These are phyloP conservation scores for Parapsyche elsis DNA, from an alignment of 1,140 invertebrate species.

Conservation along the genomic window DNA sequence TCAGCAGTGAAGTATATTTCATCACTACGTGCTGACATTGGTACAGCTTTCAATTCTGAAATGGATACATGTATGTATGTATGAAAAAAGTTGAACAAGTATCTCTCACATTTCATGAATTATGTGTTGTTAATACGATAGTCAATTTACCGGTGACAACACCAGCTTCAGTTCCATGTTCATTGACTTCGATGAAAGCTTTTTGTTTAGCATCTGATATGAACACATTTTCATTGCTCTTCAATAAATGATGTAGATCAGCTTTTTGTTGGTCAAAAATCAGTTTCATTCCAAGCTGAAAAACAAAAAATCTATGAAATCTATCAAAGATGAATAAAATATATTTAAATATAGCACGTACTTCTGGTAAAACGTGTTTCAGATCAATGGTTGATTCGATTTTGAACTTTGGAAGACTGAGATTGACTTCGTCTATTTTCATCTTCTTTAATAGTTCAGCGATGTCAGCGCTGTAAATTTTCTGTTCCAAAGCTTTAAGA, in stretches of 20 bases:
- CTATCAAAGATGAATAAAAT: not conserved
- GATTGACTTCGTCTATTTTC: slow-evolving; percentile 60
- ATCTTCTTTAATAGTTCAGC: slow-evolving; percentile 51
- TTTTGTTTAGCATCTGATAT: slow-evolving; percentile 74
- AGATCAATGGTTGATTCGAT: slow-evolving; percentile 69
- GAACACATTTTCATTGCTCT: slow-evolving; percentile 56
- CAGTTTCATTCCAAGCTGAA: not conserved
- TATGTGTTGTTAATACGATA: not conserved
- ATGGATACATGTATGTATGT: not conserved
- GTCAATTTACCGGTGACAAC: slow-evolving; percentile 73
- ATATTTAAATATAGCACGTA: slow-evolving; percentile 53
- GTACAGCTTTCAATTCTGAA: not conserved
- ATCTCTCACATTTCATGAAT: not conserved
- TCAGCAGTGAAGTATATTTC: slow-evolving; percentile 11
- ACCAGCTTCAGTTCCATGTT: slow-evolving; percentile 81
- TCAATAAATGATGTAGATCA: not conserved
- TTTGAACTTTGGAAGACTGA: slow-evolving; percentile 73
- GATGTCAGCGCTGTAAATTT: slow-evolving; percentile 58
- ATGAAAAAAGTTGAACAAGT: not conserved
- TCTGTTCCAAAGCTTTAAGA: slow-evolving; percentile 62
- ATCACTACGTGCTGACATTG: not conserved
- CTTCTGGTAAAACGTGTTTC: slow-evolving; percentile 65
- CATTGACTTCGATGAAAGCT: slow-evolving; percentile 79
- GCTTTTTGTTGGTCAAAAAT: not conserved
- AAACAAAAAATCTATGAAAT: not conserved